These are phyloP conservation scores for Drosophila tropicalis DNA, from an alignment of 1,140 invertebrate genomes.

Conservation along the genomic window DNA sequence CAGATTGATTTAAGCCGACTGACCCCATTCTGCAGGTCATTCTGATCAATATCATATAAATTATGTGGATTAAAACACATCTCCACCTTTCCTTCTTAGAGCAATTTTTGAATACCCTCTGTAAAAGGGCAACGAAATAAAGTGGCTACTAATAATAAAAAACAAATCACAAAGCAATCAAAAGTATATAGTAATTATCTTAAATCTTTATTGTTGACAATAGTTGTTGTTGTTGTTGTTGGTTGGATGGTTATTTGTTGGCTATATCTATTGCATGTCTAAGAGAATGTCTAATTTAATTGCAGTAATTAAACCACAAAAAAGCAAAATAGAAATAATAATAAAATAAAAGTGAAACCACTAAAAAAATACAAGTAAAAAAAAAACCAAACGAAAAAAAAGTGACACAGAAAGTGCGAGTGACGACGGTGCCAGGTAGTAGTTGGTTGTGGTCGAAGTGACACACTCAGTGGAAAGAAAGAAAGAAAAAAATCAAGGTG, in stretches of 20 bases:
- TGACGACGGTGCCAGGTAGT: background rate
- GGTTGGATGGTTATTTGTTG: constrained; percentile 13
- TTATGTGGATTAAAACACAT: too few species aligned
- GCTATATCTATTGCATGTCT: constrained; percentile 26
- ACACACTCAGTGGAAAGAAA: constrained; percentile 1
- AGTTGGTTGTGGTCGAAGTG: too few species aligned
- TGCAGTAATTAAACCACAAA: constrained; percentile 70
- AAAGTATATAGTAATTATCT: background rate
- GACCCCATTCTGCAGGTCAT: too few species aligned
- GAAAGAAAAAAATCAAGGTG: constrained; percentile 17
- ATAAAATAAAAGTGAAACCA: constrained; percentile 59
- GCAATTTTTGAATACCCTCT: too few species aligned
- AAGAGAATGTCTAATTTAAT: constrained; percentile 57
- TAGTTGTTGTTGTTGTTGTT: constrained; percentile 29
- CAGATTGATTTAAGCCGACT: too few species aligned
- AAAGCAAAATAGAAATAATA: background rate
- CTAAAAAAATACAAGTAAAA: too few species aligned
- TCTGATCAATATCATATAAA: too few species aligned
- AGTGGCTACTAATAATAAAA: background rate
- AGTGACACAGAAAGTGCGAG: constrained; percentile 60
- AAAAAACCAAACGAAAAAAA: constrained; percentile 10
- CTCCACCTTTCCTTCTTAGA: too few species aligned
- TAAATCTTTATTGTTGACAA: constrained; percentile 3
- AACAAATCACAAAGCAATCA: background rate
- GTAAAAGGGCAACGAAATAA: background rate